Base-by-base conservation (phyloP, 2,888 invertebrate genomes). In the Erpobdella octoculata region DNA sequence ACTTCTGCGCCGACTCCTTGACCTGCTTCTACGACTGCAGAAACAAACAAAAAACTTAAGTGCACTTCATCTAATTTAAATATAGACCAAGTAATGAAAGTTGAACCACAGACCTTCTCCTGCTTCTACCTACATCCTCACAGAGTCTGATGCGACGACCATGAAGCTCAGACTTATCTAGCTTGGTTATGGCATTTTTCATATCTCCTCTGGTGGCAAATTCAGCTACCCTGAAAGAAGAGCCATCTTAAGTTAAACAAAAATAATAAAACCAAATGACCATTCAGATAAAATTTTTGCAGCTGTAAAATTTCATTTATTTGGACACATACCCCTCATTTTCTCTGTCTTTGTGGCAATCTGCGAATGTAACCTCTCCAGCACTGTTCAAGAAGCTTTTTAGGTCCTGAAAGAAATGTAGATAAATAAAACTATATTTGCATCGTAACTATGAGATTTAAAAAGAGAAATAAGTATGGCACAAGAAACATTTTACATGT, bases 131-230 rank as follows among this genome's bases (percentile, higher is more conserved):
- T n/a, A 48, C 41, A 28, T 72, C 72, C 41, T 72, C 69, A 46
- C 21, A 61, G 21, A 72, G 68, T 18, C 69, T 37, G 64, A 72
- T 72, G 35, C 65, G 68, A 15, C 72, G 61, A 18, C 72, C 72
- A 46, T 68, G 68, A n/a, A 72, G 64, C 25, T 72, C 72, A 4
- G 61, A 59, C 31, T 59, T 58, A 64, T 72, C 72, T 31, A 72
- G 64, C 35, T 72, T 72, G 9, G 68, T 36, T 35, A 72, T 41
- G 33, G 69, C 72, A 59, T 68, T 72, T 36, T 69, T 72, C 72
- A 72, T 72, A 62, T 72, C 72, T 21, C 62, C 68, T 21, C 66
- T 15, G 21, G 72, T 68, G n/a, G 69, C 72, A 69, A 72, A 72
- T 41, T 72, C 72, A 21, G 67, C 72, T 33, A 72, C 59, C 18